Evolutionary conservation across 2,888 invertebrate genomes (phyloP), one percentile per base, ranked within the genome.

Genomic region (Melinaea menophilus): DNA sequence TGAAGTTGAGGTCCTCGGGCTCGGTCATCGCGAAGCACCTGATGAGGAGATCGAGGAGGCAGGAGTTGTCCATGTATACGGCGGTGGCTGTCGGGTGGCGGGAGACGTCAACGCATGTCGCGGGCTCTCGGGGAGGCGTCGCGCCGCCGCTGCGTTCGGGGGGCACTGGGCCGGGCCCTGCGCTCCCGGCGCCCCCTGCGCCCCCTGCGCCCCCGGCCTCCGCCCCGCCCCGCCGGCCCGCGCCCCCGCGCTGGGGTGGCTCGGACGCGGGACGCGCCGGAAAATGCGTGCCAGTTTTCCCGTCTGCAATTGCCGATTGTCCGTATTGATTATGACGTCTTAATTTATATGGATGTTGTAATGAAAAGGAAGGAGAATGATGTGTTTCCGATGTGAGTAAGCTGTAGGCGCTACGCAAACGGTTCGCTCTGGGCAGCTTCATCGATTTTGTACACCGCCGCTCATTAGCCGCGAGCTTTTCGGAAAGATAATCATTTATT

Each of bases 1-100:
- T 91, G 84, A 93, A 93, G 87, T 93, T 94, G 77, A 94, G 92
- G 84, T 93, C 93, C 90, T 93, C 92, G 84, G 93, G 92, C 92
- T 92, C 93, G 84, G 92, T 92, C 91, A 91, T 91, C 77, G 90
- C 91, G 88, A 91, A 91, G 88, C 91, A 91, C 91, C 91, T 87
- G 88, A 91, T 91, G 84, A 91, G 90, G 85, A 91, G 90, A 87
- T 91, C 91, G 82, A 91, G 88, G 82, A 91, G 91, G 90, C 91
- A 91, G 81, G 91, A 90, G 90, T 91, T 91, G 90, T 91, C 91
- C 91, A 91, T 91, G 88, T 86, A 89, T 85, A 85, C 88, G 87
- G 81, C 83, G 81, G 82, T 86, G 72, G 75, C 77, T 77, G 77
- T 83, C 84, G 88, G 88, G 87, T 84, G 86, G 86, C 82, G 85